Evolutionary conservation across 2,113 vertebrate genomes (phyloP).

Genomic region (Elanus axillaris): DNA sequence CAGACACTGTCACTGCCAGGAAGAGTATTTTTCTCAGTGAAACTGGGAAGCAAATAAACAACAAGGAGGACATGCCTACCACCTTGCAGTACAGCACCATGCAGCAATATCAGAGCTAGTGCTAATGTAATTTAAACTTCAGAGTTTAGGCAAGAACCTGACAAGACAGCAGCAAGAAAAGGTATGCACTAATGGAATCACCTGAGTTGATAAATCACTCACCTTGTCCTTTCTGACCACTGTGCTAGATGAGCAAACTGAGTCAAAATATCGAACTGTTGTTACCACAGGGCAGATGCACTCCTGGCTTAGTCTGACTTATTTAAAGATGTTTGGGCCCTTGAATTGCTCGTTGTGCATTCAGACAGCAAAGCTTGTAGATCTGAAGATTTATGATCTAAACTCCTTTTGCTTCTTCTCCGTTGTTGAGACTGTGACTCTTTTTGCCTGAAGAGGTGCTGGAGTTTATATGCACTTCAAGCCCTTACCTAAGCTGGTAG

Average conservation of each 20-base stretch:
- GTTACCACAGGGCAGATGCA: not conserved
- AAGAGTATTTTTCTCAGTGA: not conserved
- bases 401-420: conserved; percentile 17
- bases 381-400: conserved; percentile 41
- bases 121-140: not conserved
- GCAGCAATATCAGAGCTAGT: not conserved
- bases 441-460: conserved; percentile 44
- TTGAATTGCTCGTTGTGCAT: conserved; percentile 18
- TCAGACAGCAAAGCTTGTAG: conserved; percentile 12
- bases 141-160: not conserved
- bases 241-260: not conserved
- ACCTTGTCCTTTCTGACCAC: not conserved
- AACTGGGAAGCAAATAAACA: not conserved
- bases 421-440: not conserved
- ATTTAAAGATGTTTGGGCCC: not conserved
- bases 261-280: not conserved
- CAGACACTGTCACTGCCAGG: not conserved
- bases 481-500: conserved; percentile 9
- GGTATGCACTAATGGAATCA: not conserved
- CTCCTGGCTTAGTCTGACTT: not conserved
- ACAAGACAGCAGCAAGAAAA: not conserved
- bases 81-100: not conserved
- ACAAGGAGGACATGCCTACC: not conserved
- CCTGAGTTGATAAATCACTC: not conserved
- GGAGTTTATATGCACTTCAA: conserved; percentile 28